Percentiles rank a stretch among this genome's conserved stretches.
These are phyloP conservation scores for Zophobas morio DNA, from an alignment of 1,140 invertebrate genomes.

Conservation along the genomic window DNA sequence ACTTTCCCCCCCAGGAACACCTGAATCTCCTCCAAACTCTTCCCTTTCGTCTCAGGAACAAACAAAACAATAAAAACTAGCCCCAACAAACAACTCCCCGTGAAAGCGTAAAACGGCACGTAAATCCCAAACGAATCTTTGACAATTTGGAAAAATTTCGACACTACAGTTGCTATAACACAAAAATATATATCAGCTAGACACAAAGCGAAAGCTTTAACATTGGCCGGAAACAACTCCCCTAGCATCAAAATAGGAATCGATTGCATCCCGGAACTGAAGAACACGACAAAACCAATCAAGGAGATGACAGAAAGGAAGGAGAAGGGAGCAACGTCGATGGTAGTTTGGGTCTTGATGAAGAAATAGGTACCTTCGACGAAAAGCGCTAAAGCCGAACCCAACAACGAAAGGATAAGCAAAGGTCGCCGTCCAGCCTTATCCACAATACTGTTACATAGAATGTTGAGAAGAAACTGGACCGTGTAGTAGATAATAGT, in stretches of 20 bases:
- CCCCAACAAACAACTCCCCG: conserved; percentile 75
- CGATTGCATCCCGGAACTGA: conserved; percentile 79
- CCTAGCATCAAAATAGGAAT: conserved; percentile 81
- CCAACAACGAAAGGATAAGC: conserved; percentile 74
- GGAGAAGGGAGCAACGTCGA: conserved; percentile 52
- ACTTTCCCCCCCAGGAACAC: conserved; percentile 57
- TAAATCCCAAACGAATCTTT: conserved; percentile 75
- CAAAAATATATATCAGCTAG: conserved; percentile 80
- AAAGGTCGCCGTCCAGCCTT: conserved; percentile 79
- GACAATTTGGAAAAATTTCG: conserved; percentile 80
- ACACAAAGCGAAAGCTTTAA: conserved; percentile 79
- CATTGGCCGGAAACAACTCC: conserved; percentile 81
- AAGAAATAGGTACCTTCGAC: conserved; percentile 76
- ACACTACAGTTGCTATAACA: conserved; percentile 80
- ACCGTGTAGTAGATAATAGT: conserved; percentile 77
- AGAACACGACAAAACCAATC: conserved; percentile 79
- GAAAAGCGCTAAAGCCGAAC: conserved; percentile 71
- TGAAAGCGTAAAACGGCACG: conserved; percentile 83
- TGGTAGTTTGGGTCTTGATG: conserved; percentile 67
- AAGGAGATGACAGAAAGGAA: conserved; percentile 77
- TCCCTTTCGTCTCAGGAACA: conserved; percentile 89
- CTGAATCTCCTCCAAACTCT: conserved; percentile 75
- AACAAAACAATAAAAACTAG: conserved; percentile 75
- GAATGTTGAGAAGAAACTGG: conserved; percentile 76
- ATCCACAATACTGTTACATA: conserved; percentile 79